A percentile compares a stretch with the other conserved stretches of the same genome.
Evolutionary conservation across 37 sponge, comb jelly and placozoan genomes (phyloP).

Genomic region (Spongilla lacustris): DNA sequence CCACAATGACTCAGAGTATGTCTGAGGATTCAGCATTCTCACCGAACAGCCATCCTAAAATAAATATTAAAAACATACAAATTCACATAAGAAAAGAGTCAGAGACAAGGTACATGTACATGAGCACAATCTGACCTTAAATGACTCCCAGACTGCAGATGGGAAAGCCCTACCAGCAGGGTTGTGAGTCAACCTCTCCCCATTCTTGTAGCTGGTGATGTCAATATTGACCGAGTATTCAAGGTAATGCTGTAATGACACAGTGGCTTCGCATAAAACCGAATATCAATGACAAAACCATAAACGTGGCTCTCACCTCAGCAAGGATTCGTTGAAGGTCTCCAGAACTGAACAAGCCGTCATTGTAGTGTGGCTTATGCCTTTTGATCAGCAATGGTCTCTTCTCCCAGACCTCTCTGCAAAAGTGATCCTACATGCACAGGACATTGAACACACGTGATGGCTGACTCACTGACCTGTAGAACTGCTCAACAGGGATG

Average conservation of each 20-base stretch:
- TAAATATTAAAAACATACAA: neutral
- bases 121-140: conserved; percentile 56
- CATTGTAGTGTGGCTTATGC: conserved; percentile 69
- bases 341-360: conserved; percentile 77
- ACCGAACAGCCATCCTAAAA: conserved; percentile 88
- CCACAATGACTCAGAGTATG: conserved; percentile 85
- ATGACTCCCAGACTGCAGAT: conserved; percentile 77
- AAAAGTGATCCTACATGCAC: no score
- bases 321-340: conserved; percentile 85
- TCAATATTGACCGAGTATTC: conserved; percentile 87
- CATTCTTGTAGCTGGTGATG: conserved; percentile 84
- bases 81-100: neutral
- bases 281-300: neutral
- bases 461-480: conserved; percentile 69
- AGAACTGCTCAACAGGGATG: conserved; percentile 65
- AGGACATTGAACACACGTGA: no score
- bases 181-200: conserved; percentile 82
- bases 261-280: neutral
- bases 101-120: no score
- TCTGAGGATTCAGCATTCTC: conserved; percentile 93
- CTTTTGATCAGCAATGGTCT: conserved; percentile 74
- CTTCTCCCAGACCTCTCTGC: conserved; percentile 90
- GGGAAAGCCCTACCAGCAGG: conserved; percentile 83
- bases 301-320: conserved; percentile 53
- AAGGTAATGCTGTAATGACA: conserved; percentile 56